Percentiles rank a stretch among this genome's conserved stretches.
Evolutionary conservation across 2,888 invertebrate genomes (phyloP).

Genomic region (Rhorus exstirpatorius): DNA sequence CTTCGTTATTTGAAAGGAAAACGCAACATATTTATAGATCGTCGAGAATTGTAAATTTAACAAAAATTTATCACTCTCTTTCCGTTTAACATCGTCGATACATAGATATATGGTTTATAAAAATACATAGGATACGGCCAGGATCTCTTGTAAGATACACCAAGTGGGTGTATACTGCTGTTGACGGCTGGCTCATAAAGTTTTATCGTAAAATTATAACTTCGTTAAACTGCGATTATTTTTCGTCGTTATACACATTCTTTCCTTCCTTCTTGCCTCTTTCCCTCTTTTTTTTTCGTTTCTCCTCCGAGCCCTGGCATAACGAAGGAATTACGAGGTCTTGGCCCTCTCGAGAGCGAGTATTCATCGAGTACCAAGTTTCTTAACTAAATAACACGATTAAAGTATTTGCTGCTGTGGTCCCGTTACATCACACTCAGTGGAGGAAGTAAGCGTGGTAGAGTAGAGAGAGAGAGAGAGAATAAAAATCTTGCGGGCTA

Average conservation of each 20-base stretch:
- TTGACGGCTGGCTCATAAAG: constrained; percentile 68
- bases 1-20: constrained; percentile 43
- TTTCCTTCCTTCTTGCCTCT: constrained; percentile 37
- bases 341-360: constrained; percentile 42
- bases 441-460: background rate
- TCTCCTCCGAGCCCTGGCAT: constrained; percentile 19
- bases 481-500: constrained; percentile 22
- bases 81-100: constrained; percentile 1
- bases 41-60: constrained; percentile 55
- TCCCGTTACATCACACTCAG: constrained; percentile 18
- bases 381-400: constrained; percentile 66
- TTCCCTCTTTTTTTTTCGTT: constrained; percentile 11
- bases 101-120: background rate
- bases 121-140: constrained; percentile 18
- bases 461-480: background rate
- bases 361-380: constrained; percentile 65
- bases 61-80: constrained; percentile 14
- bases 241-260: constrained; percentile 48
- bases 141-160: constrained; percentile 49
- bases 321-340: constrained; percentile 65
- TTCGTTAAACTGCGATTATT: constrained; percentile 68
- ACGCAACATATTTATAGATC: too few species aligned
- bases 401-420: constrained; percentile 62
- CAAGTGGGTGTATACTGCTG: constrained; percentile 46
- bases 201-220: constrained; percentile 70